phyloP scores from a whole-genome alignment of 1,140 invertebrate species.

The Berghia stephanieae region DNA sequence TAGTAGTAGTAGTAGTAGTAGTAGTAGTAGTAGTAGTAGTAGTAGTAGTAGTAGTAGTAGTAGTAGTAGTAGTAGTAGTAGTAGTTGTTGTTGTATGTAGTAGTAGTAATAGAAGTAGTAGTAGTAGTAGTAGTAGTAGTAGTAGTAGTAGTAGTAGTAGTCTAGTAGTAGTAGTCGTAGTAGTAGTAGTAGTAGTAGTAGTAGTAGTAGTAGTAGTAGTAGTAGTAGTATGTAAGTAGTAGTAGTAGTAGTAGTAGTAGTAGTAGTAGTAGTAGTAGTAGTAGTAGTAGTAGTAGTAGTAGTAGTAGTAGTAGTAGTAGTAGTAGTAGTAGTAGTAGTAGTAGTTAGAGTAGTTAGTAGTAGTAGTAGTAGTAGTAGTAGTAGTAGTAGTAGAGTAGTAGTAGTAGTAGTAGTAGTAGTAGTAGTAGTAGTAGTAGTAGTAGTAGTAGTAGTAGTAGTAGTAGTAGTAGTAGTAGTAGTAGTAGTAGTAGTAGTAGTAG shows the following conservation, averaged over 20 bases:
- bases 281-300: conserved; percentile 7
- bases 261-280: conserved; percentile 8
- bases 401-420: conserved; percentile 7
- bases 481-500: no score
- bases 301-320: no score
- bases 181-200: conserved; percentile 3
- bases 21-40: conserved; percentile 7
- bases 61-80: conserved; percentile 8
- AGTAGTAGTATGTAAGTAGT: no score
- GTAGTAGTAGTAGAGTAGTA: no score
- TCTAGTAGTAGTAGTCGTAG: no score
- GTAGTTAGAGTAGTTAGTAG: no score
- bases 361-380: no score
- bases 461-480: conserved; percentile 7
- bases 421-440: conserved; percentile 7
- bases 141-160: conserved; percentile 7
- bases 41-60: conserved; percentile 7
- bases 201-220: neutral
- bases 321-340: no score
- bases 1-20: conserved; percentile 8
- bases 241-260: conserved; percentile 7
- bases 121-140: conserved; percentile 7
- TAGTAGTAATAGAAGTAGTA: neutral
- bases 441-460: conserved; percentile 4
- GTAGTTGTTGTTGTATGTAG: no score